These are phyloP conservation scores for Drosophila mimetica DNA, from an alignment of 2,888 invertebrate genomes.

Conservation along the genomic window DNA sequence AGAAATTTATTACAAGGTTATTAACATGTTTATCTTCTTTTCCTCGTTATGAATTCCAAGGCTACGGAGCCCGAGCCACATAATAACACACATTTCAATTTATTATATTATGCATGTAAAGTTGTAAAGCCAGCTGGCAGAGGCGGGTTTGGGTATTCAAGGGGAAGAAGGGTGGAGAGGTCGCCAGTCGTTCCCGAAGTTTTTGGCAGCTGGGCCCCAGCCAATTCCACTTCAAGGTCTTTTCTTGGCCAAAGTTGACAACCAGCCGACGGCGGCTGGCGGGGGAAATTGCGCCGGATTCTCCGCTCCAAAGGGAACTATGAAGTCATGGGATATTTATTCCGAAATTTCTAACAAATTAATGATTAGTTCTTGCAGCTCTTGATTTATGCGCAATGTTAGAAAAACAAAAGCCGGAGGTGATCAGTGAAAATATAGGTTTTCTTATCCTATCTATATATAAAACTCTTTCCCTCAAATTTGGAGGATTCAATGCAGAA, in stretches of 20 bases:
- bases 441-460: neutral
- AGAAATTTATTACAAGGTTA: slow-evolving; percentile 77
- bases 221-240: slow-evolving; percentile 41
- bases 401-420: slow-evolving; percentile 7
- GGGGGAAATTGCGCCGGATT: slow-evolving; percentile 32
- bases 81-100: slow-evolving; percentile 77
- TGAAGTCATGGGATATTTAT: slow-evolving; percentile 40
- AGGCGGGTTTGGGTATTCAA: slow-evolving; percentile 21
- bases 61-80: slow-evolving; percentile 55
- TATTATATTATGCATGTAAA: slow-evolving; percentile 61
- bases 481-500: too few relatives aligned
- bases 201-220: slow-evolving; percentile 39
- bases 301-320: neutral
- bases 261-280: neutral
- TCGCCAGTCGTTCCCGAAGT: slow-evolving; percentile 24
- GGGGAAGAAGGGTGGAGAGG: neutral
- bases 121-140: slow-evolving; percentile 45
- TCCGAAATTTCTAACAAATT: slow-evolving; percentile 5
- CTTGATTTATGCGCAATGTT: slow-evolving; percentile 17
- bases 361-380: slow-evolving; percentile 26
- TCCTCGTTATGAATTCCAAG: slow-evolving; percentile 73
- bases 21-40: slow-evolving; percentile 77
- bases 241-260: slow-evolving; percentile 27
- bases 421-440: neutral
- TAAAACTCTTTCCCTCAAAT: too few relatives aligned